Evolutionary conservation across 2,113 vertebrate genomes (phyloP).

Genomic region (Hydrolagus affinis): DNA sequence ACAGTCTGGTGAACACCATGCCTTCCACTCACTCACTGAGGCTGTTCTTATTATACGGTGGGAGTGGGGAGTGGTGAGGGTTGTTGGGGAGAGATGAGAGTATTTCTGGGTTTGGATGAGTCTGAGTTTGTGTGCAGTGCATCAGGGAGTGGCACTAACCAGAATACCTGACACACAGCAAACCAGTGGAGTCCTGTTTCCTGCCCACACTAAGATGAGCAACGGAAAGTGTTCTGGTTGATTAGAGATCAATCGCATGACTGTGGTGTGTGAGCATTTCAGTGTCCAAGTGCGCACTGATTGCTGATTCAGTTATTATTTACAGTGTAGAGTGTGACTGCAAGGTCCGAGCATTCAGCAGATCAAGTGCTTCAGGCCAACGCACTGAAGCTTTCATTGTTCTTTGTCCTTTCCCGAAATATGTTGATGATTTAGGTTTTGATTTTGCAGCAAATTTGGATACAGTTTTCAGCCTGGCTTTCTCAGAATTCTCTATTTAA

Average conservation of each 20-base stretch:
- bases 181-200: no score
- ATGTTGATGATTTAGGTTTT: conserved; percentile 10
- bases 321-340: not conserved
- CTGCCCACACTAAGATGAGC: not conserved
- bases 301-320: conserved; percentile 13
- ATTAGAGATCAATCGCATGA: not conserved
- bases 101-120: not conserved
- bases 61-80: not conserved
- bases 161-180: no score
- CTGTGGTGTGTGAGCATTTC: not conserved
- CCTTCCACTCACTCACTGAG: not conserved
- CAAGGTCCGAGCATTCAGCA: conserved; percentile 10
- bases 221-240: not conserved
- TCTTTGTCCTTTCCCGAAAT: conserved; percentile 9
- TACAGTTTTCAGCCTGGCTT: not conserved
- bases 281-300: not conserved
- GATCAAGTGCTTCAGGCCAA: conserved; percentile 12
- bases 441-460: not conserved
- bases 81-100: no score
- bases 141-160: not conserved
- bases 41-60: no score
- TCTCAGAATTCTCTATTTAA: not conserved
- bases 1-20: not conserved
- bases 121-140: not conserved
- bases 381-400: conserved; percentile 24